Evolutionary conservation across 2,888 invertebrate species (phyloP), one percentile per base, ranked within the genome.

Genomic region (Dromius quadrimaculatus): DNA sequence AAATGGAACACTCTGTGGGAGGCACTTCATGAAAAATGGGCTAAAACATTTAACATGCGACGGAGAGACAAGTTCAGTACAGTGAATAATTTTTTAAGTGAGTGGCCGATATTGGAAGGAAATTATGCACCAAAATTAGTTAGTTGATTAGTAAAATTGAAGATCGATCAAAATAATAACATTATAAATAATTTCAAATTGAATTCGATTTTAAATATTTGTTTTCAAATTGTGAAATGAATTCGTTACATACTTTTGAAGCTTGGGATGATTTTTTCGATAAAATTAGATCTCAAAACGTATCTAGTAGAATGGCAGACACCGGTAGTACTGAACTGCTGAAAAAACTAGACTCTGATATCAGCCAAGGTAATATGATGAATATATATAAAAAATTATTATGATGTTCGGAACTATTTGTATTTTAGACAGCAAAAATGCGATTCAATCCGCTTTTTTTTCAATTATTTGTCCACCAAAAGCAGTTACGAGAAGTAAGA

Each of bases 361-460:
- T 28, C 28, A 28, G 28, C 6, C 28, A 28, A 28, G 28, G 8
- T 28, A 28, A 28, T 28, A 28, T 28, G 8, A 28, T 28, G 28
- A 28, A 28, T 28, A 5, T 28, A 3, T 28, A 28, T 28, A 28
- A 28, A 28, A 5, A 5, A 28, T 28, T 28, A 28, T 8, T 28
- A 28, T 28, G 8, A 28, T 28, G 3, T 28, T 28, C n/a, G n/a
- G n/a, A n/a, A n/a, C n/a, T 34, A 34, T 34, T 9, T 34, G 19
- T 43, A 43, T 43, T 43, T 43, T 17, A 43, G 43, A 43, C 17
- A 43, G 3, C 43, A 43, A 43, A 15, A 43, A 43, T 15, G 17
- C 2, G 15, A 43, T 43, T 43, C 43, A 15, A n/a, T n/a, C n/a
- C n/a, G n/a, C n/a, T n/a, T n/a, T n/a, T n/a, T n/a, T n/a, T n/a